Percentiles rank a stretch among this genome's conserved stretches.
phyloP scores from a whole-genome alignment of 2,888 invertebrate genomes.

The Neelides folsomi region DNA sequence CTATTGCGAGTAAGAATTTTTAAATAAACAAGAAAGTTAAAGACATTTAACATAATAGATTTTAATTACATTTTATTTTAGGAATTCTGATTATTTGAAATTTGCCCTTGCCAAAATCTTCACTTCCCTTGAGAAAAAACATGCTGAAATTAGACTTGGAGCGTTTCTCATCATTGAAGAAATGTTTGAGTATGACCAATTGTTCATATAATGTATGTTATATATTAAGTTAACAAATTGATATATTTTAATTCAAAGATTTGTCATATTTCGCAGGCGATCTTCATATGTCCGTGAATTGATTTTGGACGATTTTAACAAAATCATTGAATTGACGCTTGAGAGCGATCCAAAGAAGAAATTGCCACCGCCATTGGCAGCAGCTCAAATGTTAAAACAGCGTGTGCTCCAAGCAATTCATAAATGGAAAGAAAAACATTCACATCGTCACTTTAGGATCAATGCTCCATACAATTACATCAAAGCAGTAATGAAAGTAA shows the following conservation, averaged over 20 bases:
- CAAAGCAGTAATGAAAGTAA: slow-evolving; percentile 6
- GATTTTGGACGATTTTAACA: slow-evolving; percentile 40
- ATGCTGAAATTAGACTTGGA: slow-evolving; percentile 44
- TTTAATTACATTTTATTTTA: too few species aligned
- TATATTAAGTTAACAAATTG: too few species aligned
- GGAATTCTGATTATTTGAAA: slow-evolving; percentile 39
- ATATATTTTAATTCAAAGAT: too few species aligned
- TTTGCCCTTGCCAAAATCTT: slow-evolving; percentile 39
- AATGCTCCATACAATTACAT: slow-evolving; percentile 4
- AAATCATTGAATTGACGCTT: slow-evolving; percentile 40
- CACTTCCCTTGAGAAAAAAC: slow-evolving; percentile 41
- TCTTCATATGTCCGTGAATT: slow-evolving; percentile 43
- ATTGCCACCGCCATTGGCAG: slow-evolving; percentile 42
- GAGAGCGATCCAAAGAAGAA: slow-evolving; percentile 39
- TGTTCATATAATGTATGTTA: not conserved
- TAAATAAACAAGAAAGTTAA: not conserved
- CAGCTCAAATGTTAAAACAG: slow-evolving; percentile 39
- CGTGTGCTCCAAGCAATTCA: slow-evolving; percentile 40
- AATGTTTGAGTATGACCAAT: slow-evolving; percentile 38
- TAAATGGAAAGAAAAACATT: slow-evolving; percentile 38
- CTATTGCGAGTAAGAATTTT: slow-evolving; percentile 16
- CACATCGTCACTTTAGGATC: not conserved
- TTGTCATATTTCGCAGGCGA: too few species aligned
- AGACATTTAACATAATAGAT: too few species aligned
- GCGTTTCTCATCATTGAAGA: slow-evolving; percentile 43